A percentile compares a stretch with the other conserved stretches of the same genome.
phyloP scores from a whole-genome alignment of 2,888 invertebrate species.

The Parnassius mnemosyne region DNA sequence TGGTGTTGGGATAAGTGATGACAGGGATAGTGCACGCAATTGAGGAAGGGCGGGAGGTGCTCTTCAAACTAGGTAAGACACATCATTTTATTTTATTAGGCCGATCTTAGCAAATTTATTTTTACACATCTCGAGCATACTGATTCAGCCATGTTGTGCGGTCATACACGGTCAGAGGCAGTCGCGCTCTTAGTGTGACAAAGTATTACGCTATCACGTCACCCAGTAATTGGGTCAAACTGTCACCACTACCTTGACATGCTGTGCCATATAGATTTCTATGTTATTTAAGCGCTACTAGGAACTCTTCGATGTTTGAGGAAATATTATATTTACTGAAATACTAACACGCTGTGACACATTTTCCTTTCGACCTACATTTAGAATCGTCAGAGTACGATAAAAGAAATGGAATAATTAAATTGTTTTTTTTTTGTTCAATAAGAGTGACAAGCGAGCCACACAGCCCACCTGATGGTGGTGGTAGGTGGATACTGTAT shows the following conservation, averaged over 20 bases:
- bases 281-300: conserved; percentile 25
- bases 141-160: neutral
- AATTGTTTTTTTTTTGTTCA: no score
- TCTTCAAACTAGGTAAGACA: no score
- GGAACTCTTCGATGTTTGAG: conserved; percentile 33
- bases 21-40: no score
- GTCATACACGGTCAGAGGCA: neutral
- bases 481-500: no score
- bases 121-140: no score
- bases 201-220: conserved; percentile 9
- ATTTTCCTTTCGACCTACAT: conserved; percentile 17
- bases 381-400: no score
- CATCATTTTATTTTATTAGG: no score
- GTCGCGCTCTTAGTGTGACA: neutral
- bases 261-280: conserved; percentile 40
- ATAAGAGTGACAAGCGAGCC: no score
- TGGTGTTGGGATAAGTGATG: no score
- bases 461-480: no score
- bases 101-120: no score
- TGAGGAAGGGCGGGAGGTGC: no score
- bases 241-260: conserved; percentile 32
- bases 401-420: neutral
- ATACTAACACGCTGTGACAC: conserved; percentile 10
- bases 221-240: conserved; percentile 19
- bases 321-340: conserved; percentile 13